Evolutionary conservation across 2,797 vertebrate genomes (phyloP), one percentile per base, ranked within the genome.

Genomic region (Euphonia xanthogaster): DNA sequence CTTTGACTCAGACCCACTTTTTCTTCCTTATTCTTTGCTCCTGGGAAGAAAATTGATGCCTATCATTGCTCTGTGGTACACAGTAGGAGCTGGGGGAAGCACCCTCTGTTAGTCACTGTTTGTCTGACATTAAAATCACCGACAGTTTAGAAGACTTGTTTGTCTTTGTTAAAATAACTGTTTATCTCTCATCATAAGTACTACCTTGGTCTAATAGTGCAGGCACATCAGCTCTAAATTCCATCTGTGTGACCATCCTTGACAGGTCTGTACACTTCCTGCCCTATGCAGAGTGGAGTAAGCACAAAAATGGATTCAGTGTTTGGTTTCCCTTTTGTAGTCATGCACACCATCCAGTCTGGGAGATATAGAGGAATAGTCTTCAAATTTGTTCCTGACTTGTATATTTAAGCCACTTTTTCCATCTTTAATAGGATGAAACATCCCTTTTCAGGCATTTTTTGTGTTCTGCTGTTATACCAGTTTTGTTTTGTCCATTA

Each of bases 181-280:
- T 91, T 96, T 94, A 90, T 93, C 74, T 82, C 58, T 75, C 70
- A 81, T 84, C 73, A 60, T 78, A 93, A 91, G 90, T 91, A 51
- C 24, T 88, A 71, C 57, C 28, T 89, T 70, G 55, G 51, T 70
- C 88, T 55, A 73, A n/a, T 45, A 90, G 76, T 60, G 42, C 21
- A 72, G 55, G 20, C 66, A 73, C 37, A 90, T 58, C 70, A 88
- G 25, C 76, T 68, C 55, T 65, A 75, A 86, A 93, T 92, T 95
- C 76, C 88, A 73, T 88, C 70, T 42, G 6, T 20, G 9, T 88
- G 93, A 72, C 51, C 76, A 79, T 18, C 12, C 12, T 51, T 73
- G 54, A 33, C 73, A 86, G 39, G 85, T 70, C 76, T 81, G 3
- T 74, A 60, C 39, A 62, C 60, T 73, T 91, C 58, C 83, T 74